These are phyloP conservation scores for Deilephila elpenor DNA, from an alignment of 2,888 invertebrate species.

Conservation along the genomic window DNA sequence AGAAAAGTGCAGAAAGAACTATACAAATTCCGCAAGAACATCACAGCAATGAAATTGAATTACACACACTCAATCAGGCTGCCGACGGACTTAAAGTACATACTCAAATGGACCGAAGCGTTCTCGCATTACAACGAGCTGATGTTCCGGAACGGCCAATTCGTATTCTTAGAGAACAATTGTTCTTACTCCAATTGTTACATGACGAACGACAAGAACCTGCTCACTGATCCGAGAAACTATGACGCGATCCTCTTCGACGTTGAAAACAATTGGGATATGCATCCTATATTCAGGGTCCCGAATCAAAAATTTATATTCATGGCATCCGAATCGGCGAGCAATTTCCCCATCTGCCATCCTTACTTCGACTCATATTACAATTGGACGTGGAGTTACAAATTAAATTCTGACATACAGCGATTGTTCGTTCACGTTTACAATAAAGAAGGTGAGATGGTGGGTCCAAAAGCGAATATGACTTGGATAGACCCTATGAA, in stretches of 20 bases:
- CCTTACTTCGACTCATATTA: constrained; percentile 58
- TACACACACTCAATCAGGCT: constrained; percentile 54
- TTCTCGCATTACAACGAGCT: constrained; percentile 50
- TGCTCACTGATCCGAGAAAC: constrained; percentile 59
- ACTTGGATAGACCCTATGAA: constrained; percentile 57
- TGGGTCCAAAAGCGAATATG: constrained; percentile 71
- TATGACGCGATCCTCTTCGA: constrained; percentile 84
- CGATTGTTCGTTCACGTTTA: constrained; percentile 58
- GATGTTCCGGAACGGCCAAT: constrained; percentile 55
- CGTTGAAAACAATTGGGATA: constrained; percentile 66
- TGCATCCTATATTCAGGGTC: constrained; percentile 56
- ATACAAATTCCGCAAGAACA: constrained; percentile 46
- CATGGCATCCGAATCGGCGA: constrained; percentile 63
- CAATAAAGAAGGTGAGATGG: constrained; percentile 54
- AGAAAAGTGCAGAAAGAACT: constrained; percentile 49
- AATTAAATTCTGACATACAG: constrained; percentile 65
- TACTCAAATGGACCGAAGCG: constrained; percentile 61
- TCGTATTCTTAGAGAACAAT: constrained; percentile 56
- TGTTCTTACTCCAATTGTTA: constrained; percentile 76
- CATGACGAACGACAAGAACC: constrained; percentile 62
- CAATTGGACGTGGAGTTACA: constrained; percentile 72
- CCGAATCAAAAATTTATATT: constrained; percentile 80
- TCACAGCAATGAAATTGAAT: constrained; percentile 41
- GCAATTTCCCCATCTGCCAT: constrained; percentile 60
- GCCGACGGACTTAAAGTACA: constrained; percentile 64